Percentiles rank a stretch among this genome's conserved stretches.
Conservation (phyloP, 2,113 vertebrate genomes). For the Burhinus bistriatus region DNA sequence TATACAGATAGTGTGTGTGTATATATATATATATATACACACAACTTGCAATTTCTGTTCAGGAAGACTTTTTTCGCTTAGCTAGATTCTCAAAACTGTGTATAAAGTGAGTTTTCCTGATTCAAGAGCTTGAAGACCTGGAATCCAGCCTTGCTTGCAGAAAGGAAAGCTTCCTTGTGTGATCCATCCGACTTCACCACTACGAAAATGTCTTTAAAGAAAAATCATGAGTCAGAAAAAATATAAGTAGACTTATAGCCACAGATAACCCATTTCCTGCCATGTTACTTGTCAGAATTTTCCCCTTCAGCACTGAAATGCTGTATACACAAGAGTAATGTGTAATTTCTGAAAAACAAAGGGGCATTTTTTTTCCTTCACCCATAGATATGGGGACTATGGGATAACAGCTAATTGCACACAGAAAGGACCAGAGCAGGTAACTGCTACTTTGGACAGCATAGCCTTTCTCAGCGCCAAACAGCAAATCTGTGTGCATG, state of each 20-base stretch:
- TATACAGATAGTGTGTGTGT: neutral
- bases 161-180: neutral
- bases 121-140: neutral
- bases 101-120: neutral
- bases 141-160: neutral
- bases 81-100: neutral
- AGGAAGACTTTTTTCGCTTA: neutral
- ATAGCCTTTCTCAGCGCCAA: neutral
- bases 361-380: neutral
- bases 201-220: neutral
- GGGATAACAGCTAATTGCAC: neutral
- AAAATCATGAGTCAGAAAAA: neutral
- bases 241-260: neutral
- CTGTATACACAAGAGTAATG: neutral
- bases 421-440: neutral
- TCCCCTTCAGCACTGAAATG: neutral
- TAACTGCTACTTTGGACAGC: neutral
- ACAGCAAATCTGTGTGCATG: neutral
- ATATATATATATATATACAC: neutral
- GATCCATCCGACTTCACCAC: neutral
- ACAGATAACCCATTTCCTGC: neutral
- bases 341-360: neutral
- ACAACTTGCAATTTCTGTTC: neutral
- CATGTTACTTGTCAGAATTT: neutral
- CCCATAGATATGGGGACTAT: neutral